Conservation (phyloP, 2,888 invertebrate genomes). For the Proisotoma minuta region DNA sequence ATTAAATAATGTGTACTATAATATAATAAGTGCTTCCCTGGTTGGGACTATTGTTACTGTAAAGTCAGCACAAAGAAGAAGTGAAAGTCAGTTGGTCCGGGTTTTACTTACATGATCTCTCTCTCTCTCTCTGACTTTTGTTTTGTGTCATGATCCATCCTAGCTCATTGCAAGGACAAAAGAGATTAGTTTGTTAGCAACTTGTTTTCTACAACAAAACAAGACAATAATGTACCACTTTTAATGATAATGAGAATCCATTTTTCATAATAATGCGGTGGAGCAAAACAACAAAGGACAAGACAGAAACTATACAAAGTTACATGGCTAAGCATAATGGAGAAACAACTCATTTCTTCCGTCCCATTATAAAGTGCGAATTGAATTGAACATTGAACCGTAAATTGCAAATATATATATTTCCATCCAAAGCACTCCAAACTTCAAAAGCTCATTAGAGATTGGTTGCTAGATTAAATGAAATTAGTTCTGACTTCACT, state of each 20-base stretch:
- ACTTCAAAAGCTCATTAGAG: conserved; percentile 25
- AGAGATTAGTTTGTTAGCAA: too few relatives aligned
- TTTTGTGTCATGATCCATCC: too few relatives aligned
- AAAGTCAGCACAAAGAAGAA: too few relatives aligned
- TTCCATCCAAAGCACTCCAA: background rate
- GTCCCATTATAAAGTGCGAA: conserved; percentile 8
- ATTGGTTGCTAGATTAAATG: conserved; percentile 19
- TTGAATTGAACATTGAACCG: background rate
- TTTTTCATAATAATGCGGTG: background rate
- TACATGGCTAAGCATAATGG: background rate
- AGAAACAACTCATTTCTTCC: background rate
- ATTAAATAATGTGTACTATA: too few relatives aligned
- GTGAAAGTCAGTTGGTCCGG: background rate
- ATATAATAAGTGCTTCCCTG: too few relatives aligned
- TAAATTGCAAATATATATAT: background rate
- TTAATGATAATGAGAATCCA: conserved; percentile 2
- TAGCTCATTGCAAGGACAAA: too few relatives aligned
- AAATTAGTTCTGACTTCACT: conserved; percentile 25
- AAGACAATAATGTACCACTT: too few relatives aligned
- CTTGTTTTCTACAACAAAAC: too few relatives aligned
- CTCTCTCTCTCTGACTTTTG: background rate
- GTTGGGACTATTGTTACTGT: too few relatives aligned
- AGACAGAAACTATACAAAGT: background rate
- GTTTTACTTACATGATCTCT: background rate
- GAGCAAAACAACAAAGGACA: background rate